A percentile compares a stretch with the other conserved stretches of the same genome.
These are phyloP conservation scores for Callionymus lyra DNA, from an alignment of 2,113 vertebrate species.

Conservation along the genomic window DNA sequence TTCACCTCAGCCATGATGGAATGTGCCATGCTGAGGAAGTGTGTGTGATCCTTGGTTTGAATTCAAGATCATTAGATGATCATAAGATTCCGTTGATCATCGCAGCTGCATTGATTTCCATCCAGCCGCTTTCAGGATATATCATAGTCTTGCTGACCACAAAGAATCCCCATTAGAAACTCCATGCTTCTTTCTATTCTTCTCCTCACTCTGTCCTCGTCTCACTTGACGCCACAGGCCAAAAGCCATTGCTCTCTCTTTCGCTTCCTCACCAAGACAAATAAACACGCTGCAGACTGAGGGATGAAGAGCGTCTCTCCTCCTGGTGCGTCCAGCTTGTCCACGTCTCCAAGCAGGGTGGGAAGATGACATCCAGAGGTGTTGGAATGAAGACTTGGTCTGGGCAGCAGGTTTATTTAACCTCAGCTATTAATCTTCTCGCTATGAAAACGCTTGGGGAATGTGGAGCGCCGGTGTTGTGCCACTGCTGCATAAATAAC, in stretches of 20 bases:
- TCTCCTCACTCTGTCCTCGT: too few species aligned
- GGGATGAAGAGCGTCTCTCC: slow-evolving; percentile 21
- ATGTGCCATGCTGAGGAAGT: slow-evolving; percentile 29
- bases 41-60: background rate
- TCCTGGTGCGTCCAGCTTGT: slow-evolving; percentile 41
- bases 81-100: slow-evolving; percentile 17
- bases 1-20: slow-evolving; percentile 46
- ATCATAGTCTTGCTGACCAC: background rate
- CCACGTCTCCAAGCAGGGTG: slow-evolving; percentile 34
- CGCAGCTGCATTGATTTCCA: slow-evolving; percentile 14
- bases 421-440: slow-evolving; percentile 37
- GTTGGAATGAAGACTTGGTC: slow-evolving; percentile 42
- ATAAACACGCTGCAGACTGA: slow-evolving; percentile 46
- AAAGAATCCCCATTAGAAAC: background rate
- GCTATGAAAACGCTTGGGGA: slow-evolving; percentile 11
- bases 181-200: too few species aligned
- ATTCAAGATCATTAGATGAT: background rate
- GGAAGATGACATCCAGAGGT: slow-evolving; percentile 41
- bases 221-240: too few species aligned
- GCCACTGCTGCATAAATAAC: slow-evolving; percentile 3
- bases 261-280: slow-evolving; percentile 33
- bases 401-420: slow-evolving; percentile 43
- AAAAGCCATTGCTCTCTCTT: slow-evolving; percentile 17
- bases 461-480: slow-evolving; percentile 6
- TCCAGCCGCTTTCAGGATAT: slow-evolving; percentile 8